Evolutionary conservation across 23 tunicate genomes (phyloP), one percentile per base, ranked within the genome.

Genomic region (Styela clava): DNA sequence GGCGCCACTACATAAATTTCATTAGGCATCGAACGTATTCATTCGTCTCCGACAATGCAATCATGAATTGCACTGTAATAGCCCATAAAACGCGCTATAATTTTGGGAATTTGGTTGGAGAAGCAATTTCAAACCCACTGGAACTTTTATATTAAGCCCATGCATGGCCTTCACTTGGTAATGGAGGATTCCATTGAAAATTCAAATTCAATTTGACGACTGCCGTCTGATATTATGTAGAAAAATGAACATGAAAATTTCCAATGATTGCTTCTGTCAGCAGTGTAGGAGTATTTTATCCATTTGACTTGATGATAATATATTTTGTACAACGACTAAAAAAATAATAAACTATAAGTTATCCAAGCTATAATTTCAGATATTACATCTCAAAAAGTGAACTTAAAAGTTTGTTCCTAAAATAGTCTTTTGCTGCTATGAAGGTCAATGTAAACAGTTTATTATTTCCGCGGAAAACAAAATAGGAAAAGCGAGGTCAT

Each of bases 1-100:
- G 77, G 64, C 81, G 81, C 81, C 81, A 76, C 81, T 76, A 29
- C 31, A 52, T 76, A 76, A 76, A 76, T 76, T 76, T 76, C 81
- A 52, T 76, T 76, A 76, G 37, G 77, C 37, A 22, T 5, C 37
- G 31, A 71, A 34, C 77, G 34, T 44, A 44, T 44, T 44, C 56
- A 71, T 71, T 71, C 29, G 5, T 20, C 35, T 33, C n/a, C 81
- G 64, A 76, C 64, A 56, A 2, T 52, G 81, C 65, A 44, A 44
- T 35, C 81, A 76, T 76, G 81, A 52, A 76, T 76, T 76, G 64
- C 62, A 9, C 44, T 52, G 81, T 76, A 76, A 76, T 23, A 76
- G 31, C 16, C 2, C 24, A 67, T 67, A 29, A 67, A 67, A 67
- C 71, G 71, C 30, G 31, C 71, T 29, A 29, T 67, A 67, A 67